These are phyloP conservation scores for Heloderma charlesbogerti DNA, from an alignment of 2,113 vertebrate species.

Conservation along the genomic window DNA sequence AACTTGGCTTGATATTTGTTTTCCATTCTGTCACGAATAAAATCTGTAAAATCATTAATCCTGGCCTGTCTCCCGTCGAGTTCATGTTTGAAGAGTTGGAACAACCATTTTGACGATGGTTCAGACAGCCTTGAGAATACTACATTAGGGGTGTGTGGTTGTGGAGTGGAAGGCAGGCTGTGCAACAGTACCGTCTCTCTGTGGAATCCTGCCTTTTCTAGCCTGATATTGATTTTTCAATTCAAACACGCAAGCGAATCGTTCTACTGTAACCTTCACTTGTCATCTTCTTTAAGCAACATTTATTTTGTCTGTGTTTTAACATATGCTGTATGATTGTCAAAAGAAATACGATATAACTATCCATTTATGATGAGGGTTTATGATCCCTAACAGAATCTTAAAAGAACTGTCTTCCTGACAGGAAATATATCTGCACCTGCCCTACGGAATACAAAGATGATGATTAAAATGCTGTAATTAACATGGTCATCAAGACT, in stretches of 20 bases:
- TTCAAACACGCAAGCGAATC: background rate
- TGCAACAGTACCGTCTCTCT: background rate
- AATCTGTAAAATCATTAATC: background rate
- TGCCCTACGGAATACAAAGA: background rate
- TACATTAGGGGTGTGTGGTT: background rate
- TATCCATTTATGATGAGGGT: too few relatives aligned
- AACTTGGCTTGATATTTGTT: too few relatives aligned
- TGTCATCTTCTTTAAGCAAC: background rate
- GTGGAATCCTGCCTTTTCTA: background rate
- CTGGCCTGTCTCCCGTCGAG: background rate
- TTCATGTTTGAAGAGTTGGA: too few relatives aligned
- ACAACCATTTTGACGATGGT: background rate
- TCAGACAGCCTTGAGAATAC: background rate
- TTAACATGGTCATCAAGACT: background rate
- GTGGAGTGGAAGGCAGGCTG: background rate
- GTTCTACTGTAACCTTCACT: background rate
- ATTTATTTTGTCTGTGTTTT: background rate
- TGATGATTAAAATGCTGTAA: background rate
- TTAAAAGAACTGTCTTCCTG: background rate
- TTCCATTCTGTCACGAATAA: too few relatives aligned
- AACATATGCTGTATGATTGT: background rate
- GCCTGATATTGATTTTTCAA: background rate
- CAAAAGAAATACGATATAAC: background rate
- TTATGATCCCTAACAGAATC: slow-evolving; percentile 8
- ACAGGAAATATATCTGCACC: background rate